phyloP scores from a whole-genome alignment of 2,888 invertebrate species.

The Lysandra bellargus region DNA sequence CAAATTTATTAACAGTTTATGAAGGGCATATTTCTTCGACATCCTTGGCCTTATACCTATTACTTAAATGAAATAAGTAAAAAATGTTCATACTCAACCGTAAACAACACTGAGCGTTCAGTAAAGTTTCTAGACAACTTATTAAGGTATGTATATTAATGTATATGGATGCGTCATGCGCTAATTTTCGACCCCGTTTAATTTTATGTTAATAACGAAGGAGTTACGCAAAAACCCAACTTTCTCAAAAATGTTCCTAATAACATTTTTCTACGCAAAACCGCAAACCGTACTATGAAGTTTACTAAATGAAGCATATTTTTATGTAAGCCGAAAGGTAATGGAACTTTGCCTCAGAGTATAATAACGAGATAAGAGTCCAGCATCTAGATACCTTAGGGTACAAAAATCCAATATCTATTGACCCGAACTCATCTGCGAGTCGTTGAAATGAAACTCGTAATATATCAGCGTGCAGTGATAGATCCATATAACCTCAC shows the following conservation, averaged over 20 bases:
- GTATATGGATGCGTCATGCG: too few relatives aligned
- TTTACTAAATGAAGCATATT: too few relatives aligned
- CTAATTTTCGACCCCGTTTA: too few relatives aligned
- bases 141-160: too few relatives aligned
- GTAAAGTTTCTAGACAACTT: too few relatives aligned
- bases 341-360: background rate
- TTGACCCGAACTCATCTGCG: constrained; percentile 18
- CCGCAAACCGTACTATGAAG: background rate
- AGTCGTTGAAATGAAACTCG: constrained; percentile 21
- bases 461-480: constrained; percentile 23
- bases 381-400: background rate
- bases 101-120: too few relatives aligned
- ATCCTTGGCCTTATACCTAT: background rate
- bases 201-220: background rate
- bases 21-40: background rate
- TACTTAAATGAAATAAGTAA: background rate
- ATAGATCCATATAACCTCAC: background rate
- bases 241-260: background rate
- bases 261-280: background rate
- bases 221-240: background rate
- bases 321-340: background rate
- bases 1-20: background rate
- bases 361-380: background rate
- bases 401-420: constrained; percentile 22
- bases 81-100: background rate